phyloP scores from a whole-genome alignment of 1,140 invertebrate genomes.

The Drosophila aff. region DNA sequence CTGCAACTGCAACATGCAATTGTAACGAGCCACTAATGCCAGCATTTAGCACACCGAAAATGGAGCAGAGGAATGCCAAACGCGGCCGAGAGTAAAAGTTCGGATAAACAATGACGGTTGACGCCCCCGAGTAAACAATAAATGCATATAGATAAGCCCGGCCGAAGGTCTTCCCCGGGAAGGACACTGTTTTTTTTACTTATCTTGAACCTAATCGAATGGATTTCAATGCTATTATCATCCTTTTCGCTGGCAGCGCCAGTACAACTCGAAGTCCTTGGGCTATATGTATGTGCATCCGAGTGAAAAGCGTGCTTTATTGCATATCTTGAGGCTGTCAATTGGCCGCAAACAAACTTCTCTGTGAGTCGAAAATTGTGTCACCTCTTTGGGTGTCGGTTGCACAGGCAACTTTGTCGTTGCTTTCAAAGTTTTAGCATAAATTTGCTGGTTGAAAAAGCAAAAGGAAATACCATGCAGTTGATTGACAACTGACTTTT shows the following conservation, averaged over 20 bases:
- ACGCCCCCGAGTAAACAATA: slow-evolving; percentile 48
- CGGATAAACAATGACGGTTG: slow-evolving; percentile 24
- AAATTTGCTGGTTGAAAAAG: slow-evolving; percentile 44
- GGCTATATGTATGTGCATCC: neutral
- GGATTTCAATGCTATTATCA: slow-evolving; percentile 25
- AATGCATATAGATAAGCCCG: slow-evolving; percentile 6
- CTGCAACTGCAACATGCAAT: slow-evolving; percentile 66
- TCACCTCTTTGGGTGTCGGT: slow-evolving; percentile 27
- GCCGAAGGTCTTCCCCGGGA: slow-evolving; percentile 21
- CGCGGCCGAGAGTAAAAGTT: slow-evolving; percentile 38
- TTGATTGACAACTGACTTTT: slow-evolving; percentile 59
- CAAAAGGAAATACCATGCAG: slow-evolving; percentile 43
- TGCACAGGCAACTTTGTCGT: slow-evolving; percentile 21
- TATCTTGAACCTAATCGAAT: slow-evolving; percentile 7
- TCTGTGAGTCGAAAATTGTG: slow-evolving; percentile 43
- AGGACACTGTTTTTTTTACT: neutral
- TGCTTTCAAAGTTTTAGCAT: slow-evolving; percentile 28
- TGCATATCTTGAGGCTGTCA: slow-evolving; percentile 43
- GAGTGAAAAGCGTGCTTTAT: neutral
- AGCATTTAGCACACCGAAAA: slow-evolving; percentile 70
- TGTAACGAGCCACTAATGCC: slow-evolving; percentile 80
- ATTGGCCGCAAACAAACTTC: slow-evolving; percentile 59
- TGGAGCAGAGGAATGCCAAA: slow-evolving; percentile 20
- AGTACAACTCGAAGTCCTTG: neutral
- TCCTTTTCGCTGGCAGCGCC: neutral